Conservation (phyloP, 2,113 vertebrate species). For the Tenebrosternarchus preto region DNA sequence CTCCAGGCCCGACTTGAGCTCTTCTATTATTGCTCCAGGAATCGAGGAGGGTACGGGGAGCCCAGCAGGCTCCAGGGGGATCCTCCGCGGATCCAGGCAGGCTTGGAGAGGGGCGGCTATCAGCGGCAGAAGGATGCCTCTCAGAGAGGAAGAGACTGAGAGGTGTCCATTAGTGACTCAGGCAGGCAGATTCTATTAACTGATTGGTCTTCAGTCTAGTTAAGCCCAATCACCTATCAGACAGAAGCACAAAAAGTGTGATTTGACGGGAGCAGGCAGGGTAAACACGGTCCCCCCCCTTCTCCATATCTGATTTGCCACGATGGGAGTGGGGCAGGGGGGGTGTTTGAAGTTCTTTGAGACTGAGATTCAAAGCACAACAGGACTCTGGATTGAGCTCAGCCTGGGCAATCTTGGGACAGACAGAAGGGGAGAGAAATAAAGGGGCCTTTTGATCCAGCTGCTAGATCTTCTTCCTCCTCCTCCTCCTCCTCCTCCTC, state of each 20-base stretch:
- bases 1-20: background rate
- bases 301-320: background rate
- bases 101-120: background rate
- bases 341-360: background rate
- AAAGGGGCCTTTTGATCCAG: too few species aligned
- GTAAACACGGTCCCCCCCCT: too few species aligned
- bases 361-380: slow-evolving; percentile 7
- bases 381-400: background rate
- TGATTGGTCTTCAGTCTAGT: background rate
- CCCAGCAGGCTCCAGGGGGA: background rate
- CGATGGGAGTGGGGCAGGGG: background rate
- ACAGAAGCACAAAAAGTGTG: background rate
- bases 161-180: slow-evolving; percentile 12
- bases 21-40: background rate
- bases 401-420: background rate
- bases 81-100: background rate
- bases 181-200: slow-evolving; percentile 23
- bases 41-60: background rate
- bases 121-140: background rate
- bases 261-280: background rate
- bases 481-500: background rate
- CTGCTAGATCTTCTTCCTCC: background rate
- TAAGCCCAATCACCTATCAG: background rate
- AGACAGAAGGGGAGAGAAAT: background rate
- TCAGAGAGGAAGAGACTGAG: background rate